Base-by-base conservation (phyloP, 2,797 vertebrate species). In the Propithecus perrieri region DNA sequence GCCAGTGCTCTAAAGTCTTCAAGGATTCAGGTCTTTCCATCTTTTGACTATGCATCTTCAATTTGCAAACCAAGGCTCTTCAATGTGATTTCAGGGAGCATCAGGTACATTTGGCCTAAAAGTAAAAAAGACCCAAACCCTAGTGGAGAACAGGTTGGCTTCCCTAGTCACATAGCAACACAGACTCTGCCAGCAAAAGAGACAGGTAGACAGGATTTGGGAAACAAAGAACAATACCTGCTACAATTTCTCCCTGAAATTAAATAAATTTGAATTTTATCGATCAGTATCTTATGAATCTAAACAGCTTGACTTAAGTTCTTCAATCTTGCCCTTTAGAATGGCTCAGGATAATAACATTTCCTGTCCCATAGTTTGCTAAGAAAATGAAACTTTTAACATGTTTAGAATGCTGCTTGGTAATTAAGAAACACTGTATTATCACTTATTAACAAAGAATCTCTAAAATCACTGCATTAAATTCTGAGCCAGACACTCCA, bases 381-480 rank as follows among this genome's bases (percentile, higher is more conserved):
- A 61, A 92, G 81, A 81, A 74, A 88, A 88, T 80, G 17, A 41
- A 61, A 22, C 12, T 72, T 84, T 88, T 87, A 80, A 24, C 28
- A 48, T 12, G 13, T 55, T 65, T 86, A 41, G 43, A 90, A 84
- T 13, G 41, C 20, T 71, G 46, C 30, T 90, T 74, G 24, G 78
- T 41, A 86, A 63, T 75, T 55, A 90, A 71, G 17, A 79, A 79
- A 89, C 13, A 57, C 8, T 8, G 4, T 61, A 46, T 71, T 53
- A 43, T 59, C n/a, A 74, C 20, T 53, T 0, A 7, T 63, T 90
- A 67, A 35, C 26, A 74, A 71, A 89, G 28, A 61, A 14, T 0
- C 50, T 95, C 89, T 63, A 72, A 72, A 95, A 86, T 61, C 5
- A 43, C n/a, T 76, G 18, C 43, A 48, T 85, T 83, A 89, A 93